A percentile compares a stretch with the other conserved stretches of the same genome.
phyloP scores from a whole-genome alignment of 2,888 invertebrate species.

The Harmothoe impar region DNA sequence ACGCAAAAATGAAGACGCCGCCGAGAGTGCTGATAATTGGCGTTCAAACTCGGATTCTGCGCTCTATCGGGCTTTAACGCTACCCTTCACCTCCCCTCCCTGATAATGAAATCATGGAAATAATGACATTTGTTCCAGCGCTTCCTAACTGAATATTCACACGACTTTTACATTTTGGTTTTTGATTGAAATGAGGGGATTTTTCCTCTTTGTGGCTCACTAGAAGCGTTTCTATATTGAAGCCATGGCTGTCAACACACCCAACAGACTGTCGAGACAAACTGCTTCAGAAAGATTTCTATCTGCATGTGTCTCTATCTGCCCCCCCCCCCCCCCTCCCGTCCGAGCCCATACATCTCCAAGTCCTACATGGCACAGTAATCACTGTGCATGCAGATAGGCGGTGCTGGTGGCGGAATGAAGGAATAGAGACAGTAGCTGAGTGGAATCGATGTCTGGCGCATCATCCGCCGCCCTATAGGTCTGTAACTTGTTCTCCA shows the following conservation, averaged over 20 bases:
- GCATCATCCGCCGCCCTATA: no score
- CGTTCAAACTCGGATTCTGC: neutral
- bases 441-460: conserved; percentile 21
- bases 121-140: conserved; percentile 27
- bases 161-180: neutral
- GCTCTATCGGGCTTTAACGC: neutral
- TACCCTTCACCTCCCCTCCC: neutral
- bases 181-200: neutral
- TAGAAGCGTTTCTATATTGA: neutral
- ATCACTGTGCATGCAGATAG: conserved; percentile 29
- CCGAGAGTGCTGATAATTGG: neutral
- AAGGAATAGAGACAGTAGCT: neutral
- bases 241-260: neutral
- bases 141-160: conserved; percentile 20
- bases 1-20: conserved; percentile 21
- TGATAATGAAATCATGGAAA: conserved; percentile 25
- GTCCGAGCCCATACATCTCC: neutral
- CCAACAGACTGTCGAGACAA: conserved; percentile 21
- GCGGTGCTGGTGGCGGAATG: neutral
- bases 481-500: no score
- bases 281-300: neutral
- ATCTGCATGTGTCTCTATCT: no score
- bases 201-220: neutral
- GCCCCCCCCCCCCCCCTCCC: neutral
- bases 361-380: neutral